A percentile compares a stretch with the other conserved stretches of the same genome.
Evolutionary conservation across 2,888 invertebrate species (phyloP).

Genomic region (Drosophila infuscata): DNA sequence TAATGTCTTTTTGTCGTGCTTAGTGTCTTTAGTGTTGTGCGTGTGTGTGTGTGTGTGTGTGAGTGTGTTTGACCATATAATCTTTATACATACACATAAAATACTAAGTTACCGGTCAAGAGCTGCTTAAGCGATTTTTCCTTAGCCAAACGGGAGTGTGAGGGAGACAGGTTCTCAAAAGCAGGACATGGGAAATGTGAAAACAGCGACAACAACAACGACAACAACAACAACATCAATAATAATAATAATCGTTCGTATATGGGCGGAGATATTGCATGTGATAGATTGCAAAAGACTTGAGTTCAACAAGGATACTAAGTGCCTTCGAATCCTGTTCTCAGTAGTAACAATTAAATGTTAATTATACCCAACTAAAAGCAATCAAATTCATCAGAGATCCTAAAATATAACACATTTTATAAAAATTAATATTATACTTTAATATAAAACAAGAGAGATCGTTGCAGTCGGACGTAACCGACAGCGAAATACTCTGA

Average conservation of each 20-base stretch:
- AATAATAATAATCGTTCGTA: background rate
- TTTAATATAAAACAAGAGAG: background rate
- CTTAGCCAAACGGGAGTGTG: background rate
- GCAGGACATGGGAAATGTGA: constrained; percentile 33
- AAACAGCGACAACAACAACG: constrained; percentile 1
- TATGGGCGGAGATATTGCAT: constrained; percentile 26
- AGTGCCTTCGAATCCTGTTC: background rate
- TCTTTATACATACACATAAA: constrained; percentile 71
- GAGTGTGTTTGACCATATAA: constrained; percentile 62
- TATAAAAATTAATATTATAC: background rate
- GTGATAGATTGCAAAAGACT: constrained; percentile 21
- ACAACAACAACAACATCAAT: constrained; percentile 18
- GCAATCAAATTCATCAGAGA: background rate
- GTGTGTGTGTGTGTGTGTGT: constrained; percentile 39
- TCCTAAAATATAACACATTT: background rate
- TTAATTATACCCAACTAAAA: background rate
- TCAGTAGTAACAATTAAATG: background rate
- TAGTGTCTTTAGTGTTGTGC: constrained; percentile 79
- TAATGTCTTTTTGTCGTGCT: constrained; percentile 85
- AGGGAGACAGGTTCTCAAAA: constrained; percentile 27
- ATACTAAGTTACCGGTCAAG: constrained; percentile 61
- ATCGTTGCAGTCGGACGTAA: no score
- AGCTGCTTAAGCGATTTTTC: constrained; percentile 51
- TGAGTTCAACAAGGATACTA: background rate
- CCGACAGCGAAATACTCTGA: no score